phyloP scores from a whole-genome alignment of 1,140 invertebrate species.

The Caenorhabditis inopinata region DNA sequence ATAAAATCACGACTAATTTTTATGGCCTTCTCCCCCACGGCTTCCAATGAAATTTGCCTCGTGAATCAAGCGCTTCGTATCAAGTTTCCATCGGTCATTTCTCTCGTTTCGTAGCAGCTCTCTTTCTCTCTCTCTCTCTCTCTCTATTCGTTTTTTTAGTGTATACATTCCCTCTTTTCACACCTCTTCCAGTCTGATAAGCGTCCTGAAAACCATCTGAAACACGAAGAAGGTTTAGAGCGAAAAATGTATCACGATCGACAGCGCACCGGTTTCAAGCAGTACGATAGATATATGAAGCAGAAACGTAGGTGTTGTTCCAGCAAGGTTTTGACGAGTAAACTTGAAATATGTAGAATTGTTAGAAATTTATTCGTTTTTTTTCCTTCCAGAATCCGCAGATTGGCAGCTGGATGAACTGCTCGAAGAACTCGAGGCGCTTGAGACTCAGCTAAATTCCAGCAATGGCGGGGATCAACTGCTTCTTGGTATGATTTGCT shows the following conservation, averaged over 20 bases:
- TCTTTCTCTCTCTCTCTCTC: not conserved
- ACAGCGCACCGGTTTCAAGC: conserved; percentile 1
- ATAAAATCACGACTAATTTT: not conserved
- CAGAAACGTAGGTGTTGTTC: not conserved
- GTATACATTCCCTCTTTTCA: conserved; percentile 21
- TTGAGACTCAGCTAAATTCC: conserved; percentile 69
- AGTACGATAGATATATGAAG: conserved; percentile 23
- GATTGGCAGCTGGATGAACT: conserved; percentile 93
- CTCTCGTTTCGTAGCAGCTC: not conserved
- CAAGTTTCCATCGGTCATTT: not conserved
- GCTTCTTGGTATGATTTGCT: conserved; percentile 70
- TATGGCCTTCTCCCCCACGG: not conserved
- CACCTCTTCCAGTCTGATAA: not conserved
- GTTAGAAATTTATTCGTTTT: conserved; percentile 3
- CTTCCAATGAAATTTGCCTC: conserved; percentile 13
- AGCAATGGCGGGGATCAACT: conserved; percentile 73
- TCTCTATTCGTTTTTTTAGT: conserved; percentile 16
- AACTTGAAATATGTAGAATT: not conserved
- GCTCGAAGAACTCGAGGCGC: conserved; percentile 84
- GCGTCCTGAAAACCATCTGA: not conserved
- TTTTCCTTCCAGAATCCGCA: conserved; percentile 76
- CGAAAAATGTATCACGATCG: conserved; percentile 15
- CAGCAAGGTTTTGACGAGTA: too few species aligned
- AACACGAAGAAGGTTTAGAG: not conserved
- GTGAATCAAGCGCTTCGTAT: conserved; percentile 4